A percentile compares a stretch with the other conserved stretches of the same genome.
Evolutionary conservation across 2,888 invertebrate species (phyloP).

Genomic region (Abrostola tripartita): DNA sequence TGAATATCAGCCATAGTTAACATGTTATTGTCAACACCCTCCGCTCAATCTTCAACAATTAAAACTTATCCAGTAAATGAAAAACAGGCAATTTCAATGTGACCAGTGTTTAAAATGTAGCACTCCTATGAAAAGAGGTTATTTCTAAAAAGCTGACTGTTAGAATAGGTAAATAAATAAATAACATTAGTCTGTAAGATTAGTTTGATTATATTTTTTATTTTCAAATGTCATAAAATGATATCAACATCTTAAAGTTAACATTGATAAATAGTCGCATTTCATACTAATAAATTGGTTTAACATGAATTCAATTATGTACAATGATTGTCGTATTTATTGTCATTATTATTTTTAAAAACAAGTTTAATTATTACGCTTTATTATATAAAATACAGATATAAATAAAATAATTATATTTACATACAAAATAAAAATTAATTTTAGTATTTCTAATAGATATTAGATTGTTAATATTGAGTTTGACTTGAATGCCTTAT

Average conservation of each 20-base stretch:
- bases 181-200: constrained; percentile 45
- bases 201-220: constrained; percentile 80
- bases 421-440: constrained; percentile 5
- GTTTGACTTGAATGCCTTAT: not conserved
- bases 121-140: no score
- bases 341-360: constrained; percentile 70
- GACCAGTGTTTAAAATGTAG: no score
- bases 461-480: not conserved
- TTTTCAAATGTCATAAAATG: constrained; percentile 88
- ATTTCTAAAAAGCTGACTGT: no score
- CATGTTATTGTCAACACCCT: no score
- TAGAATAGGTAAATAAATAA: constrained; percentile 29
- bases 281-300: constrained; percentile 72
- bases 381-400: constrained; percentile 27
- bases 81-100: no score
- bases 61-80: no score
- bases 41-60: no score
- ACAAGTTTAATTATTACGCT: constrained; percentile 26
- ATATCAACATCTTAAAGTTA: constrained; percentile 87
- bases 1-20: no score
- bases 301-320: constrained; percentile 76
- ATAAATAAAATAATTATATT: constrained; percentile 24
- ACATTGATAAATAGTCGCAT: constrained; percentile 84
- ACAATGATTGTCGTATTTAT: constrained; percentile 80
- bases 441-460: not conserved